These are phyloP conservation scores for Bursaphelenchus mucronatus DNA, from an alignment of 1,140 invertebrate species.

Conservation along the genomic window DNA sequence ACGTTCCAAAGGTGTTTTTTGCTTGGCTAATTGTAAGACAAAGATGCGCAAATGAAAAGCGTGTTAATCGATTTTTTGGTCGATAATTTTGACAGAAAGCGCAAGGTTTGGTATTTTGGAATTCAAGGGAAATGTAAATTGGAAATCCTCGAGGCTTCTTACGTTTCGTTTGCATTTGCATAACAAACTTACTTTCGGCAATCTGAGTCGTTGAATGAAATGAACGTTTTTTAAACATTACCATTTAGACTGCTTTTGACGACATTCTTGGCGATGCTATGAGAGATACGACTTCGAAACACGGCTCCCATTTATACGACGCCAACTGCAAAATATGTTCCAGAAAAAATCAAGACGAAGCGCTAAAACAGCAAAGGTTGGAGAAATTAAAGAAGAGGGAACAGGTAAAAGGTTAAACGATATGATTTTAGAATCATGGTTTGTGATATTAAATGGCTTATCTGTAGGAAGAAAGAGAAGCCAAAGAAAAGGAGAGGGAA, in stretches of 20 bases:
- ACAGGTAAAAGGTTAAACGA: not conserved
- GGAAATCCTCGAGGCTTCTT: not conserved
- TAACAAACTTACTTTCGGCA: not conserved
- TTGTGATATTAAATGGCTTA: too few species aligned
- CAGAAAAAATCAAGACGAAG: not conserved
- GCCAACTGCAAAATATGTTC: slow-evolving; percentile 25
- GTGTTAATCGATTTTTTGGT: too few species aligned
- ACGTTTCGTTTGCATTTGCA: not conserved
- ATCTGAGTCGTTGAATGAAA: not conserved
- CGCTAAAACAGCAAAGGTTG: slow-evolving; percentile 5
- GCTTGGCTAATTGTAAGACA: too few species aligned
- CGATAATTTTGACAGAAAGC: not conserved
- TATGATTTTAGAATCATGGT: too few species aligned
- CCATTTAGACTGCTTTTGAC: slow-evolving; percentile 23
- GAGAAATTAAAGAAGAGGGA: not conserved
- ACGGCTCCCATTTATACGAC: slow-evolving; percentile 25
- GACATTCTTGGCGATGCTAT: slow-evolving; percentile 17
- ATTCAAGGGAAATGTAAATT: not conserved
- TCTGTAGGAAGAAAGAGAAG: too few species aligned
- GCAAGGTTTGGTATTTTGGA: not conserved
- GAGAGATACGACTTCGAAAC: slow-evolving; percentile 23
- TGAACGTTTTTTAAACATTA: not conserved
- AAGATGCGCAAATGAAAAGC: too few species aligned
- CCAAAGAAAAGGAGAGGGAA: too few species aligned
- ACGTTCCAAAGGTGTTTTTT: not conserved